Conservation (phyloP, 2,113 vertebrate species). For the Shinisaurus crocodilurus region DNA sequence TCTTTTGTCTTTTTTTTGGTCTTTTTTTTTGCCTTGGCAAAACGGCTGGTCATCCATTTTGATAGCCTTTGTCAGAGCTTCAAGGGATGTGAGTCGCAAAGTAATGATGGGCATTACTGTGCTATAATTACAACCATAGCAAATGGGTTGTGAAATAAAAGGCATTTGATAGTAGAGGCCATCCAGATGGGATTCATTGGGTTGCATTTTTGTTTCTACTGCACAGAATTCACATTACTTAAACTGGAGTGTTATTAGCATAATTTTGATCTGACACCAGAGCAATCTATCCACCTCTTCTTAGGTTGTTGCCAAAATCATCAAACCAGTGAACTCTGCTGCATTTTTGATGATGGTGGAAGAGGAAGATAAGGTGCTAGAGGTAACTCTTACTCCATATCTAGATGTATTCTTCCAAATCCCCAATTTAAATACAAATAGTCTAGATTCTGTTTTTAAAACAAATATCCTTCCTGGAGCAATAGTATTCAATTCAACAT, state of each 20-base stretch:
- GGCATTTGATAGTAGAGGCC: conserved; percentile 8
- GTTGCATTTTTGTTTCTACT: conserved; percentile 17
- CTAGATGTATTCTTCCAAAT: background rate
- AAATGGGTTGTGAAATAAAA: conserved; percentile 43
- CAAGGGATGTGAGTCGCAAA: conserved; percentile 29
- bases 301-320: background rate
- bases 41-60: conserved; percentile 25
- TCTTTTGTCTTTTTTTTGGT: too few relatives aligned
- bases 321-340: background rate
- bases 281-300: background rate
- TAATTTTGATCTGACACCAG: conserved; percentile 10
- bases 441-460: background rate
- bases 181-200: conserved; percentile 26
- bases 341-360: background rate
- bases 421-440: background rate
- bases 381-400: background rate
- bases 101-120: conserved; percentile 15
- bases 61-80: conserved; percentile 24
- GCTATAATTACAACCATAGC: conserved; percentile 13
- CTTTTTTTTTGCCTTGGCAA: conserved; percentile 2
- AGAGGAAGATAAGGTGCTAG: background rate
- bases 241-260: conserved; percentile 28
- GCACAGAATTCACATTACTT: conserved; percentile 1
- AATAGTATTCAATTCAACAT: background rate
- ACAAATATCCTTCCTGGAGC: background rate